Percentiles rank a stretch among this genome's conserved stretches.
Evolutionary conservation across 2,113 vertebrate genomes (phyloP).

Genomic region (Danio rerio): DNA sequence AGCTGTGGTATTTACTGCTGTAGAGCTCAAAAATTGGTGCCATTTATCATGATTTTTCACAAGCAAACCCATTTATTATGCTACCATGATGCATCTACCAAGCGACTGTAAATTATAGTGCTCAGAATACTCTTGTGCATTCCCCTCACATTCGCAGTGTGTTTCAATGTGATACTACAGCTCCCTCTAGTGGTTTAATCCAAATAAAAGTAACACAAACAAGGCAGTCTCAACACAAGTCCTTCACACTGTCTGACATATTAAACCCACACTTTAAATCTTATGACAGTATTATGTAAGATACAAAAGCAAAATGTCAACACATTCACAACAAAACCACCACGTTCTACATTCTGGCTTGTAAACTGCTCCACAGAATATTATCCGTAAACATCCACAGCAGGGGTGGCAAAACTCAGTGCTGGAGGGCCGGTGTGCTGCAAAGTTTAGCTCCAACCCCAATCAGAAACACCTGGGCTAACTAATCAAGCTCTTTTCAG

Average conservation of each 20-base stretch:
- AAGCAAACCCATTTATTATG: conserved; percentile 2
- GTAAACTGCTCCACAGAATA: conserved; percentile 33
- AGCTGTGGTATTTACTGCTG: neutral
- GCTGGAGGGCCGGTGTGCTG: too few species aligned
- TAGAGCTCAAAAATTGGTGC: neutral
- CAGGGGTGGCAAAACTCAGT: neutral
- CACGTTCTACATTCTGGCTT: neutral
- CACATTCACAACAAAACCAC: conserved; percentile 14
- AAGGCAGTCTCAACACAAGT: neutral
- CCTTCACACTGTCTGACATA: neutral
- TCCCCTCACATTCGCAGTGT: neutral
- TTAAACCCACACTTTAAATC: neutral
- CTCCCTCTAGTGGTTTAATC: conserved; percentile 35
- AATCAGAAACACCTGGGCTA: too few species aligned
- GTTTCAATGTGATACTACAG: neutral
- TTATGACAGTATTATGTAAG: neutral
- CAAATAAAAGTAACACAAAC: neutral
- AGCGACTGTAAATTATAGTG: neutral
- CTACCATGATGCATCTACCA: neutral
- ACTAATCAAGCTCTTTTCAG: too few species aligned
- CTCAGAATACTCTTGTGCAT: neutral
- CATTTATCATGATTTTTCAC: neutral
- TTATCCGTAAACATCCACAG: conserved; percentile 37
- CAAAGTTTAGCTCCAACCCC: too few species aligned
- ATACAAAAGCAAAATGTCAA: neutral